Percentiles rank a stretch among this genome's conserved stretches.
Conservation (phyloP, 2,113 vertebrate species). For the Ceuthmochares aereus region DNA sequence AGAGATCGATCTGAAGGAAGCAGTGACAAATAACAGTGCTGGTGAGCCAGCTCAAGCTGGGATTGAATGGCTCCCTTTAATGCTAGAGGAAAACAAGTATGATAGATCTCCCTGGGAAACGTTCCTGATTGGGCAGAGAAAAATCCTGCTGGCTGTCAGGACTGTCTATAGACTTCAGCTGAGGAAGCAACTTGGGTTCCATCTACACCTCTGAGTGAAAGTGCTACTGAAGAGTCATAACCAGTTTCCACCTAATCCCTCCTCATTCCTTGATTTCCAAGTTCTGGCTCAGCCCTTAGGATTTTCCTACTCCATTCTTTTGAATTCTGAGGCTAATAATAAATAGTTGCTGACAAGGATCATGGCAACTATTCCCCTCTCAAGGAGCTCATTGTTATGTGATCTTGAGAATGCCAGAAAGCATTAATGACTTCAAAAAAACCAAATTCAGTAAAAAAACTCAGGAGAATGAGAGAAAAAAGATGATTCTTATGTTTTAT, state of each 20-base stretch:
- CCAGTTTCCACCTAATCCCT: neutral
- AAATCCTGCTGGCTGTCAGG: neutral
- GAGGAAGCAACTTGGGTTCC: neutral
- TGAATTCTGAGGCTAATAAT: neutral
- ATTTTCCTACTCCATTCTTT: slow-evolving; percentile 1
- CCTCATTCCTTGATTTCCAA: neutral
- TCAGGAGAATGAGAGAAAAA: neutral
- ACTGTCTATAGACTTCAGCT: neutral
- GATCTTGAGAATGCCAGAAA: neutral
- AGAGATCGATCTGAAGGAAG: neutral
- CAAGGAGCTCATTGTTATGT: neutral
- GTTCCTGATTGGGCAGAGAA: neutral
- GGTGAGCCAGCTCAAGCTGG: neutral
- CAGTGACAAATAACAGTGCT: neutral
- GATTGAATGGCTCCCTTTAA: neutral
- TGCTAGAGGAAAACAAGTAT: neutral
- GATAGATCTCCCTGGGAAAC: neutral
- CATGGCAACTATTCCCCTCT: neutral
- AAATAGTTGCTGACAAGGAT: neutral
- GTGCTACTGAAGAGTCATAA: neutral
- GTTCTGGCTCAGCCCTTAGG: neutral
- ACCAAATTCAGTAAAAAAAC: neutral
- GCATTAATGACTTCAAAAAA: neutral
- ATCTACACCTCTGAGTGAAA: neutral
- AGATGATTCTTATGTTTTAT: neutral